phyloP scores from a whole-genome alignment of 2,113 vertebrate genomes.

The Pantherophis guttatus region DNA sequence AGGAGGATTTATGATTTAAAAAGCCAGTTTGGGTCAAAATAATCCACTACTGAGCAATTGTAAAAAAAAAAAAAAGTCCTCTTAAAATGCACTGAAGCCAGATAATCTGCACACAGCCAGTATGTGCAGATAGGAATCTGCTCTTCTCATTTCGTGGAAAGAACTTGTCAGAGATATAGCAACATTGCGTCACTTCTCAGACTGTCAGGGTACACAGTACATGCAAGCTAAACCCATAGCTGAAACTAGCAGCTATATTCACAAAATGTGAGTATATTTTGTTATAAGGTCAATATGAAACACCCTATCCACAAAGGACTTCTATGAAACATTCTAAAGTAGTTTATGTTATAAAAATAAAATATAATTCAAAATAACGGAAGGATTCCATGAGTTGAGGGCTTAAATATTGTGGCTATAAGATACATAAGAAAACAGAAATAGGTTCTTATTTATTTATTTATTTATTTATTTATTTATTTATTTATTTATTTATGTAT shows the following conservation, averaged over 20 bases:
- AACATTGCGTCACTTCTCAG: not conserved
- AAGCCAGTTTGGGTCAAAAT: not conserved
- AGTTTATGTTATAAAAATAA: not conserved
- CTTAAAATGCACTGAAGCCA: not conserved
- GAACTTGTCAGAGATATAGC: not conserved
- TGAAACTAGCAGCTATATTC: not conserved
- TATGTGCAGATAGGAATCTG: not conserved
- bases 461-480: not conserved
- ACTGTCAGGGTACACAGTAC: not conserved
- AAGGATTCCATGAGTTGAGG: not conserved
- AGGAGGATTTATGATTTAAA: constrained; percentile 18
- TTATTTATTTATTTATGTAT: too few species aligned
- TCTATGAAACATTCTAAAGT: not conserved
- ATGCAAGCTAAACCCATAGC: not conserved
- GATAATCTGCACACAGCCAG: not conserved
- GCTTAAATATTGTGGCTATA: not conserved
- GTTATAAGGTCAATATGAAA: not conserved
- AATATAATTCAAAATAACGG: not conserved
- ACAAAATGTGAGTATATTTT: not conserved
- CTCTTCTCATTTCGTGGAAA: not conserved
- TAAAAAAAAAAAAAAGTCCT: not conserved
- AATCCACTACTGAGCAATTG: not conserved
- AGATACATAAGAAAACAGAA: not conserved
- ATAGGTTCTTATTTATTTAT: not conserved
- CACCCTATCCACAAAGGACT: not conserved